Evolutionary conservation across 2,113 vertebrate species (phyloP).

Genomic region (Entelurus aequoreus): DNA sequence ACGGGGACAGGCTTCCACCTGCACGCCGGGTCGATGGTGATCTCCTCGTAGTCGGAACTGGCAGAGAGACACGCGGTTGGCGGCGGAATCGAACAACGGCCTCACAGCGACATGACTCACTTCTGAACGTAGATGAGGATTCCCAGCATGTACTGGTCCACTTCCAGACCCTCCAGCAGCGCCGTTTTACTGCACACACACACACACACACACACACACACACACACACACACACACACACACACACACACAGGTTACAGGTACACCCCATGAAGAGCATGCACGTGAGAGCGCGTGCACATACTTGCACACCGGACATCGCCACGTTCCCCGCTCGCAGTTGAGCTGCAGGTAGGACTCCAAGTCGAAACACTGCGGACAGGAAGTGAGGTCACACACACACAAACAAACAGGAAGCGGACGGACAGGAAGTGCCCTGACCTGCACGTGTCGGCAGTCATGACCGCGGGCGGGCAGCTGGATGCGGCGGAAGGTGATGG

Average conservation of each 20-base stretch:
- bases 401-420: too few species aligned
- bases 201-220: constrained; percentile 11
- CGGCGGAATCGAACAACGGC: not conserved
- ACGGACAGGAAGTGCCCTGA: constrained; percentile 18
- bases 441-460: constrained; percentile 77
- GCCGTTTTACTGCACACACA: constrained; percentile 80
- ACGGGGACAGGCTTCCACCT: constrained; percentile 90
- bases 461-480: constrained; percentile 89
- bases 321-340: constrained; percentile 79
- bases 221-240: constrained; percentile 15
- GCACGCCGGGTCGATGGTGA: constrained; percentile 90
- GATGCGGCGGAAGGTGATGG: constrained; percentile 93
- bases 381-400: not conserved
- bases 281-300: constrained; percentile 11
- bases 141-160: constrained; percentile 94
- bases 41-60: constrained; percentile 89
- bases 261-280: not conserved
- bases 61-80: not conserved
- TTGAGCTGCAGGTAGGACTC: constrained; percentile 82
- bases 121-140: constrained; percentile 92
- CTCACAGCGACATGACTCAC: constrained; percentile 59
- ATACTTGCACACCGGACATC: constrained; percentile 75
- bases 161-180: constrained; percentile 87
- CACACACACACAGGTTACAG: constrained; percentile 5
- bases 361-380: constrained; percentile 79